A percentile compares a stretch with the other conserved stretches of the same genome.
phyloP scores from a whole-genome alignment of 2,113 vertebrate species.

The Euleptes europaea region DNA sequence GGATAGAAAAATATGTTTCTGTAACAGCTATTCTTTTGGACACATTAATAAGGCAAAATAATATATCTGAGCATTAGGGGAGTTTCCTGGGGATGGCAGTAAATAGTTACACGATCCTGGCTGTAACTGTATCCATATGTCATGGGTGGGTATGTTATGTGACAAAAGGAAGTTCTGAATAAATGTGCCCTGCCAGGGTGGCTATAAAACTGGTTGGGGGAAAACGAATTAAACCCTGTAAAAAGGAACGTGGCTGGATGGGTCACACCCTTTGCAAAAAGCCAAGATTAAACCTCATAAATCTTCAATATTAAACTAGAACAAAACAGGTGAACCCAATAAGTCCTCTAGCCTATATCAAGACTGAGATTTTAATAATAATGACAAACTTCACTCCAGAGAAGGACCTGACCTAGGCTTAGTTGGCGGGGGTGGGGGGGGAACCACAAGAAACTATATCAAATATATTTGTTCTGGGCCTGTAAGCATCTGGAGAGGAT shows the following conservation, averaged over 20 bases:
- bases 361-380: conserved; percentile 10
- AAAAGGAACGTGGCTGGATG: not conserved
- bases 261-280: not conserved
- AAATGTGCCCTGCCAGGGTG: not conserved
- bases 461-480: conserved; percentile 7
- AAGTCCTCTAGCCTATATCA: not conserved
- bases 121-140: not conserved
- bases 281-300: conserved; percentile 18
- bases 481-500: not conserved
- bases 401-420: not conserved
- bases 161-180: accelerated
- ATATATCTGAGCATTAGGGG: not conserved
- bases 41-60: not conserved
- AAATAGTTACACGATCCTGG: not conserved
- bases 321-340: conserved; percentile 39
- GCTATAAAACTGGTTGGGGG: not conserved
- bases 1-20: not conserved
- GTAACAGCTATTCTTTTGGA: not conserved
- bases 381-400: not conserved
- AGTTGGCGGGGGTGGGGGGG: not conserved
- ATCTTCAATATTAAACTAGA: conserved; percentile 54
- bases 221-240: not conserved
- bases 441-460: not conserved
- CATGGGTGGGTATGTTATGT: not conserved
- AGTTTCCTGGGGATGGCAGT: accelerated